These are phyloP conservation scores for Catocala sponsa DNA, from an alignment of 2,888 invertebrate genomes.

Conservation along the genomic window DNA sequence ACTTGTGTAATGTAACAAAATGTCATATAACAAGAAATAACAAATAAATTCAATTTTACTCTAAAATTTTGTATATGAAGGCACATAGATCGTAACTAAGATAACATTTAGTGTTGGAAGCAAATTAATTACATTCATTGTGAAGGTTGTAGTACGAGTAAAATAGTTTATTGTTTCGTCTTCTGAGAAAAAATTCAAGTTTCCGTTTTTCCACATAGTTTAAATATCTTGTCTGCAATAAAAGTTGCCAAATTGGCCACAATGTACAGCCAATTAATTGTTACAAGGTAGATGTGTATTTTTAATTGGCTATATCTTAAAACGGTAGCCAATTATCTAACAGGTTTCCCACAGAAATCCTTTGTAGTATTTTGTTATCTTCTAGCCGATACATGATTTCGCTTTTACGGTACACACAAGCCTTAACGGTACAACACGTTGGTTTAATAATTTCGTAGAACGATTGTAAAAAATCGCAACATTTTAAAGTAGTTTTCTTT, in stretches of 20 bases:
- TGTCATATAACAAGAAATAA: too few species aligned
- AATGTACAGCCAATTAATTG: constrained; percentile 22
- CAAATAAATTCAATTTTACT: too few species aligned
- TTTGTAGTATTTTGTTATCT: constrained; percentile 37
- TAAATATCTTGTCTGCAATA: constrained; percentile 15
- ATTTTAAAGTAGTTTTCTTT: not conserved
- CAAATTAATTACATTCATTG: not conserved
- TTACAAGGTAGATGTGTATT: constrained; percentile 30
- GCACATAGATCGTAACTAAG: not conserved
- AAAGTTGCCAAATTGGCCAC: constrained; percentile 20
- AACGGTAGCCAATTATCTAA: constrained; percentile 37
- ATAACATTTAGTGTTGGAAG: constrained; percentile 8
- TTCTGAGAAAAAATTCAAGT: not conserved
- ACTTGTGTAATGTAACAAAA: too few species aligned
- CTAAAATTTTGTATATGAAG: not conserved
- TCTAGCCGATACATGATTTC: constrained; percentile 48
- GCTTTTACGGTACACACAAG: constrained; percentile 48
- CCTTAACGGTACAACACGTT: constrained; percentile 49
- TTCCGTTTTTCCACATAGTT: not conserved
- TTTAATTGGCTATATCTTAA: constrained; percentile 45
- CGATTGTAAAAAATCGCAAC: constrained; percentile 15
- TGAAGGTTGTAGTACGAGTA: constrained; percentile 13
- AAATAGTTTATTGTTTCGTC: constrained; percentile 2
- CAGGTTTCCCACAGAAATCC: constrained; percentile 49
- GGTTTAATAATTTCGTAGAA: constrained; percentile 30